phyloP scores from a whole-genome alignment of 2,888 invertebrate genomes.

The Azorinus chamasolen region DNA sequence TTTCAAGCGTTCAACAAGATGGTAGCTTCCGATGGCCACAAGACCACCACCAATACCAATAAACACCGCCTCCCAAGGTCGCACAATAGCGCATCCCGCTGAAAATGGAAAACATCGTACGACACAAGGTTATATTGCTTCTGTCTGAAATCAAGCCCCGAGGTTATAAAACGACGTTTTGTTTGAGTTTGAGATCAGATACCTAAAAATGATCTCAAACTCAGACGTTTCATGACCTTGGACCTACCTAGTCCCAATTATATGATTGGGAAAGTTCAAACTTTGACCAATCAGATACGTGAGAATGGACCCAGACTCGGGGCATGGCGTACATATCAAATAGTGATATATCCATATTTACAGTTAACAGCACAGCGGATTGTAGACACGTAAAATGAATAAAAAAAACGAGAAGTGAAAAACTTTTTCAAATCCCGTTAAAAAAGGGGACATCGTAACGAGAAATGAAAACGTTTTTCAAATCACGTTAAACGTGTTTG shows the following conservation, averaged over 20 bases:
- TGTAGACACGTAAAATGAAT: too few relatives aligned
- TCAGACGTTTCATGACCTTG: too few relatives aligned
- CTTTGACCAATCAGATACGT: too few relatives aligned
- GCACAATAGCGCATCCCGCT: slow-evolving; percentile 89
- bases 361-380: too few relatives aligned
- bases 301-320: not conserved
- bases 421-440: too few relatives aligned
- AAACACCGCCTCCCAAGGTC: slow-evolving; percentile 94
- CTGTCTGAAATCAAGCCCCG: not conserved
- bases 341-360: not conserved
- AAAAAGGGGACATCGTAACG: too few relatives aligned
- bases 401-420: too few relatives aligned
- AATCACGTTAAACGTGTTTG: too few relatives aligned
- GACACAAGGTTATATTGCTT: not conserved
- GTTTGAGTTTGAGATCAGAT: too few relatives aligned
- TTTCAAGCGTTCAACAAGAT: slow-evolving; percentile 92
- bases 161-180: not conserved
- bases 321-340: not conserved
- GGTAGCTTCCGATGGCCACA: slow-evolving; percentile 91
- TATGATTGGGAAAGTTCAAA: too few relatives aligned
- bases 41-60: slow-evolving; percentile 93
- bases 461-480: too few relatives aligned
- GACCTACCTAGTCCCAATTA: too few relatives aligned
- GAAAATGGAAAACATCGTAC: slow-evolving; percentile 31
- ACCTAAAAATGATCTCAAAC: not conserved